These are phyloP conservation scores for Formica exsecta DNA, from an alignment of 1,140 invertebrate species.

Conservation along the genomic window DNA sequence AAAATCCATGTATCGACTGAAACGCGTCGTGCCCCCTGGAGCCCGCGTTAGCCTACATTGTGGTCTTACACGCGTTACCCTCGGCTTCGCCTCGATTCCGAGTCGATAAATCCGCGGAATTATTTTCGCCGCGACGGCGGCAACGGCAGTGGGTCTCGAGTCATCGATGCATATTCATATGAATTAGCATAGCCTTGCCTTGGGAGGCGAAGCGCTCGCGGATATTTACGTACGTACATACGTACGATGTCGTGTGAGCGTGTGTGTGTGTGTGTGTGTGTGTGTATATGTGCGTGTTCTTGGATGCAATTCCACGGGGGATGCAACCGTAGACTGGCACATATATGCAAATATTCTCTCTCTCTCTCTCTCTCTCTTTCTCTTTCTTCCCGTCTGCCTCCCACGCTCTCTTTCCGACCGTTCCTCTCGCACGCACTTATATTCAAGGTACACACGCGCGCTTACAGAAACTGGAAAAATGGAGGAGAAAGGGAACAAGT, in stretches of 20 bases:
- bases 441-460: background rate
- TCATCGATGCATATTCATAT: slow-evolving; percentile 83
- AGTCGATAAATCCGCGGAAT: slow-evolving; percentile 79
- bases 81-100: slow-evolving; percentile 48
- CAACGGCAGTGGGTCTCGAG: slow-evolving; percentile 66
- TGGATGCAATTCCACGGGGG: slow-evolving; percentile 54
- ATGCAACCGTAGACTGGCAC: slow-evolving; percentile 56
- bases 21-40: background rate
- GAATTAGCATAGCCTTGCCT: slow-evolving; percentile 74
- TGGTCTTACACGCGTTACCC: slow-evolving; percentile 18
- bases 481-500: slow-evolving; percentile 1
- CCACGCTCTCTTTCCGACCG: slow-evolving; percentile 9
- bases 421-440: slow-evolving; percentile 23
- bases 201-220: slow-evolving; percentile 62
- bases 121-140: slow-evolving; percentile 73
- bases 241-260: background rate
- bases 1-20: slow-evolving; percentile 15
- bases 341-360: slow-evolving; percentile 40
- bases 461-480: background rate
- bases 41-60: background rate
- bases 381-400: background rate
- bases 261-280: background rate
- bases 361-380: slow-evolving; percentile 1
- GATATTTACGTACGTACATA: slow-evolving; percentile 9
- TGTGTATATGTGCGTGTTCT: slow-evolving; percentile 50